Evolutionary conservation across 2,888 invertebrate genomes (phyloP), one percentile per base, ranked within the genome.

Genomic region (Sisyra nigra): DNA sequence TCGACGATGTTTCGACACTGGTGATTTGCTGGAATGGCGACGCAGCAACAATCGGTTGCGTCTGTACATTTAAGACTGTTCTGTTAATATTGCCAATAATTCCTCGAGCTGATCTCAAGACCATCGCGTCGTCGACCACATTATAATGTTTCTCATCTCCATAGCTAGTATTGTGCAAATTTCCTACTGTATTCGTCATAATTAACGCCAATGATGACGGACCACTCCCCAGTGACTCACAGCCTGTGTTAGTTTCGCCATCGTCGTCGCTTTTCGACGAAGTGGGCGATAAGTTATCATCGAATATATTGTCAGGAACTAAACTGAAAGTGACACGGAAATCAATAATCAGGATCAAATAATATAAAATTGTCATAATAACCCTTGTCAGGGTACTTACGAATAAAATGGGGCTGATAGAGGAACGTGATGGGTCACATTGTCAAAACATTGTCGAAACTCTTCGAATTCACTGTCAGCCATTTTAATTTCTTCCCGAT

Each of bases 381-480:
- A 7, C 3, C 24, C 5, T 24, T 24, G n/a, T 24, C 7, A 24
- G 3, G 24, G 24, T 7, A 79, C 88, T 88, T 74, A 89, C 89
- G 86, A 87, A 65, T 89, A 91, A 66, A 83, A 86, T 45, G 84
- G 81, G 53, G 83, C 74, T 43, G 87, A 77, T 41, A 80, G 79
- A 60, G 78, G 82, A 51, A 78, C 75, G 56, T 80, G 79, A 59
- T 82, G 81, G 46, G 83, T 80, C 61, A 83, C 68, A 66, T 78
- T 75, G 57, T 87, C 85, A 64, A 86, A 88, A 62, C 80, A 79
- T 57, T 82, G 80, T 57, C 82, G 80, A 69, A 91, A 88, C 73
- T 91, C 86, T 67, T 91, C 89, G 68, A 86, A 91, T 67, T 91
- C 89, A 63, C 80, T 81, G 72, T 91, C 91, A 57, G 88, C 89